Base-by-base conservation (phyloP, 2,888 invertebrate genomes). In the Rotaria magnacalcarata region DNA sequence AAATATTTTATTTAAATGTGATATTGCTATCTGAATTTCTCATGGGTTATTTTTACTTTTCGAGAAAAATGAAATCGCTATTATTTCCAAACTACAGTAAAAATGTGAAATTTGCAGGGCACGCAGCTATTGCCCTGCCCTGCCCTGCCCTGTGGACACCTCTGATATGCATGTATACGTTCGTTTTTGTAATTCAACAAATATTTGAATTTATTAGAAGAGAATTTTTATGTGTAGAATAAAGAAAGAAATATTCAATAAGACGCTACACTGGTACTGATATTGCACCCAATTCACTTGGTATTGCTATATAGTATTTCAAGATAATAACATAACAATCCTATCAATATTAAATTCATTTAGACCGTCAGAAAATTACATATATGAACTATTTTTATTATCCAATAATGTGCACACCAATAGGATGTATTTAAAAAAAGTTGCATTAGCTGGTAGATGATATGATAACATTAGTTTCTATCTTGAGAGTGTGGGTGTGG, bases 181-280 rank as follows among this genome's bases (percentile, higher is more conserved):
- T 89, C 80, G 93, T 87, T 5, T 90, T 90, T 88, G 93, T 93
- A 19, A 94, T 90, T 86, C 93, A 89, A 88, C 93, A 93, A 67
- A 94, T 89, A 89, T 94, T 93, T 88, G 93, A 93, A 87, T 92
- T 93, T 87, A 93, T 93, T 43, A 94, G 91, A 87, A 92, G 92
- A 85, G 90, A 90, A n/a, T 92, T 91, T 21, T 92, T 91, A 88
- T 92, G 92, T 87, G 91, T 91, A 27, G 85, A 87, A 60, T 67
- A 5, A 84, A 43, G 74, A 11, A 84, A 84, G n/a, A 87, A 74
- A 27, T 50, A 34, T 21, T 47, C 56, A 41, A 87, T 52, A 11
- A 87, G 50, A 54, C 85, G 80, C 11, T 85, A n/a, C n/a, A n/a
- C n/a, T n/a, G n/a, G 84, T 41, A 87, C 75, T 3, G 85, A 54